Conservation (phyloP, 1,140 invertebrate genomes). For the Zaprionus davidi region DNA sequence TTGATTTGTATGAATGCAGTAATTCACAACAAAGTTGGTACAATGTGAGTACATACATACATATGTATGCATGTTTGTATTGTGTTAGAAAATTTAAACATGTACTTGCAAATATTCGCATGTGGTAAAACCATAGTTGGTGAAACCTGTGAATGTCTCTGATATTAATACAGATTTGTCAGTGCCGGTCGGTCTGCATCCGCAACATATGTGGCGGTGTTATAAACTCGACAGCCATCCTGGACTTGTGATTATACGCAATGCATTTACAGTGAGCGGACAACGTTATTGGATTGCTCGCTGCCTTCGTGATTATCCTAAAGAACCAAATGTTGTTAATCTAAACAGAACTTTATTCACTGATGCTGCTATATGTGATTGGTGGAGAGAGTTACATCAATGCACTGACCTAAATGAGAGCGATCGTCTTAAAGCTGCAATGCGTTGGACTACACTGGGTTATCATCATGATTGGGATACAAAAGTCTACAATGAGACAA, state of each 20-base stretch:
- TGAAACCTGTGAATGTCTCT: constrained; percentile 7
- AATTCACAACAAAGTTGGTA: not conserved
- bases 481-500: constrained; percentile 91
- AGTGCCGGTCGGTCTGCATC: constrained; percentile 78
- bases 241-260: constrained; percentile 91
- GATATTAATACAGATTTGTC: not conserved
- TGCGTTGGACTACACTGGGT: constrained; percentile 96
- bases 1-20: constrained; percentile 59
- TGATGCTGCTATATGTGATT: constrained; percentile 52
- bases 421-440: constrained; percentile 86
- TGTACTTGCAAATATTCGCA: constrained; percentile 8
- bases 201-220: constrained; percentile 86
- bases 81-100: not conserved
- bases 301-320: constrained; percentile 91
- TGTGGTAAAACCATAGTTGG: constrained; percentile 15
- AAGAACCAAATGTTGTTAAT: constrained; percentile 91
- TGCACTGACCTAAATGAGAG: constrained; percentile 74
- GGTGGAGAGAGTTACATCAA: constrained; percentile 85
- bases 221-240: constrained; percentile 86
- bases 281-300: constrained; percentile 93
- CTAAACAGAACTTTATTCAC: constrained; percentile 85
- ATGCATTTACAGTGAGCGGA: constrained; percentile 91
- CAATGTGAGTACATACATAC: constrained; percentile 22
- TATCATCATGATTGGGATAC: constrained; percentile 98
- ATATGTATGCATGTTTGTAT: not conserved